phyloP scores from a whole-genome alignment of 1,140 invertebrate species.

The Drosophila chauvacae region DNA sequence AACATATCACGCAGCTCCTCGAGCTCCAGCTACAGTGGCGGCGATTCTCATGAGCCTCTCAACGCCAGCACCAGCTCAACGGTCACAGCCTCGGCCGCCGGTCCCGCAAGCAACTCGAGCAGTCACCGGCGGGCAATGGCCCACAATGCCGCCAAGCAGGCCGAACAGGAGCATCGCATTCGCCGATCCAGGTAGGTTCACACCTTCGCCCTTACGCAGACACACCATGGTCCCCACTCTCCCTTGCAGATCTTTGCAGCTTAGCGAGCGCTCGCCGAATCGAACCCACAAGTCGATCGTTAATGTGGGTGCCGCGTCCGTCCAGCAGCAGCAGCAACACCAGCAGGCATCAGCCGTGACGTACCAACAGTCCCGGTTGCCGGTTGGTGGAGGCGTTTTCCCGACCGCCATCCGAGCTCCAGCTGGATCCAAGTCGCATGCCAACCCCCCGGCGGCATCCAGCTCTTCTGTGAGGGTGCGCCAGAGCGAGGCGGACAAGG shows the following conservation, averaged over 20 bases:
- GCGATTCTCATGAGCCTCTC: slow-evolving; percentile 57
- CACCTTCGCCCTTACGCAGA: background rate
- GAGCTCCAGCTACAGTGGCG: slow-evolving; percentile 82
- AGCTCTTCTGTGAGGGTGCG: slow-evolving; percentile 35
- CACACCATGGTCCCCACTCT: background rate
- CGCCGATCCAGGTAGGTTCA: slow-evolving; percentile 76
- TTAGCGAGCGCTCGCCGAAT: slow-evolving; percentile 81
- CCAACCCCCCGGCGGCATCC: slow-evolving; percentile 10
- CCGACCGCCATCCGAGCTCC: slow-evolving; percentile 56
- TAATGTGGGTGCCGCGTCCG: slow-evolving; percentile 47
- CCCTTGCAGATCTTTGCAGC: slow-evolving; percentile 76
- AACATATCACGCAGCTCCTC: slow-evolving; percentile 83
- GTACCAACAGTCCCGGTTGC: slow-evolving; percentile 55
- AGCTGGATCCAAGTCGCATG: slow-evolving; percentile 28
- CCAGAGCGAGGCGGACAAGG: slow-evolving; percentile 72
- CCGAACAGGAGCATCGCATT: slow-evolving; percentile 78
- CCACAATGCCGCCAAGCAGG: slow-evolving; percentile 62
- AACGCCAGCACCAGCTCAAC: slow-evolving; percentile 49
- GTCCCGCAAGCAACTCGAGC: background rate
- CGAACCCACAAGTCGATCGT: slow-evolving; percentile 73
- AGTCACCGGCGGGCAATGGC: slow-evolving; percentile 56
- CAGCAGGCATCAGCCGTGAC: slow-evolving; percentile 17
- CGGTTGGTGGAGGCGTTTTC: slow-evolving; percentile 38
- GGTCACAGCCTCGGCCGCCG: background rate
- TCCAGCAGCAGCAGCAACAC: slow-evolving; percentile 27